Base-by-base conservation (phyloP, 1,140 invertebrate species). In the Leptinotarsa lineolata region DNA sequence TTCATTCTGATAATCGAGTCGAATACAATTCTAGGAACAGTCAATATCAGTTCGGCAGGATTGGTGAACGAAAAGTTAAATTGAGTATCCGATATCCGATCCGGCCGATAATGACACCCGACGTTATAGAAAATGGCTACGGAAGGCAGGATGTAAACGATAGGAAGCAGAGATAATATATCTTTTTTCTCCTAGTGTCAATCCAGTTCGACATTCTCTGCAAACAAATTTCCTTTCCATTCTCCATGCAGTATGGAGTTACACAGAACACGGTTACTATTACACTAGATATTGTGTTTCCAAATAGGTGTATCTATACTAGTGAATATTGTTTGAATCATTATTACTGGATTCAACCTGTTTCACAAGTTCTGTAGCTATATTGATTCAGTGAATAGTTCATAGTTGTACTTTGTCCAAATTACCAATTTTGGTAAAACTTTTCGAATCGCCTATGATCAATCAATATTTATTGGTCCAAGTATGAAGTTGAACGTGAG, bases 31-130 rank as follows among this genome's bases (percentile, higher is more conserved):
- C 30, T 39, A 1, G 11, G 11, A 8, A 39, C 30, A 39, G 8
- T 39, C 30, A 11, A 8, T 54, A 54, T 54, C 48, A 54, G 48
- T 16, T 54, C 48, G 16, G n/a, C 48, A 15, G 16, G n/a, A 54
- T 16, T 54, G 48, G n/a, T 15, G n/a, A 54, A 54, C 48, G 16
- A 54, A 54, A 54, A 54, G 48, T 54, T 54, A 16, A 54, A 54
- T 54, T 18, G 48, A 54, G 15, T 54, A 54, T 54, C 48, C 48
- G 48, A 54, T 54, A 54, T 54, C 48, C 48, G 48, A 54, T 54
- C 15, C 16, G 16, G 48, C 48, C 48, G 48, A 54, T 54, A 54
- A 54, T 54, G 48, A 54, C 6, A 54, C 48, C 48, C 6, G 48
- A 54, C 48, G 2, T n/a, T 54, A 15, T 54, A 54, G 48, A 54